Base-by-base conservation (phyloP, 2,113 vertebrate genomes). In the Leucopternis melanops region DNA sequence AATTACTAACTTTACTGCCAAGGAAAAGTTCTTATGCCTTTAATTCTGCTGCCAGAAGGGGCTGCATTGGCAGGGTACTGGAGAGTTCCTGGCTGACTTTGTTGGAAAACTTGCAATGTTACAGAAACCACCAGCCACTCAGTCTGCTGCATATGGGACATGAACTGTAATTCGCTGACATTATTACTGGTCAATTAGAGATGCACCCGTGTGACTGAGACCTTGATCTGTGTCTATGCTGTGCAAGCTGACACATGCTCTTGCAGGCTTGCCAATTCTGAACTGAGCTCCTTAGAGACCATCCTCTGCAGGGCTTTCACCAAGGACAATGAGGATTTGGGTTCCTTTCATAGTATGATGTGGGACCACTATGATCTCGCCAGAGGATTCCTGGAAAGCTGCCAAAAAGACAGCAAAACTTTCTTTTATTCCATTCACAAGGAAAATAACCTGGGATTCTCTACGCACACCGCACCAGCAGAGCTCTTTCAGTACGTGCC, bases 361-460 rank as follows among this genome's bases (percentile, higher is more conserved):
- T 6, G 22, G 81, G 66, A 90, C 87, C 66, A 19, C 84, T 92
- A 1, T 79, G 73, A 69, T 94, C 84, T 79, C 5, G 16, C 74
- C 84, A 85, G 81, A 90, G 78, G 36, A 80, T 93, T 91, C 71
- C 63, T 92, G 94, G 78, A 54, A 85, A 91, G 81, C 78, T 93
- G 90, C 90, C 94, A 85, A n/a, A 85, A 88, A 80, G 78, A 69
- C 66, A 90, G 90, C 71, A 92, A 77, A 96, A 73, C n/a, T 88
- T 84, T 85, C 40, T 94, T 94, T 93, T 88, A 42, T 88, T 94
- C 71, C n/a, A 62, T 95, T 96, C 93, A 83, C 84, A 57, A 85
- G 22, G 34, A 81, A 93, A 95, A 94, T 91, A 91, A 86, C 81
- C 85, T 86, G 78, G 40, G 70, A 94, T 94, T 85, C 74, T 92